These are phyloP conservation scores for Anastrepha ludens DNA, from an alignment of 1,140 invertebrate genomes.

Conservation along the genomic window DNA sequence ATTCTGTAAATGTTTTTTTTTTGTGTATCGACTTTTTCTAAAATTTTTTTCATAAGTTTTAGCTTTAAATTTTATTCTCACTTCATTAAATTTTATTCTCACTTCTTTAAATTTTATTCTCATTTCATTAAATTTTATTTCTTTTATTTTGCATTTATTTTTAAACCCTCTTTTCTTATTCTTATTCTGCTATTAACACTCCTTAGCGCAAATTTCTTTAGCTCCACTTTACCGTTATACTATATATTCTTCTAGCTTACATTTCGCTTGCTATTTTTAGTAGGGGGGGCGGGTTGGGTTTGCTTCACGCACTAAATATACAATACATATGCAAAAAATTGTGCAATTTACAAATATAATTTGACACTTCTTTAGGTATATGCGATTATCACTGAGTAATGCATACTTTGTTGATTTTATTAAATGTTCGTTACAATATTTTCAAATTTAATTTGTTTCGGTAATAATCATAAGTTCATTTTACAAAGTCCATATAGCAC, in stretches of 20 bases:
- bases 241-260: neutral
- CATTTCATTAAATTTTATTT: neutral
- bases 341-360: conserved; percentile 55
- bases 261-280: neutral
- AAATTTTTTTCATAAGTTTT: neutral
- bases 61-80: neutral
- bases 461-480: conserved; percentile 49
- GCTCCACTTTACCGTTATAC: too few species aligned
- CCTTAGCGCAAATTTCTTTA: too few species aligned
- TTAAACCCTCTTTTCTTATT: too few species aligned
- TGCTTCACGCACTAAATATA: conserved; percentile 34
- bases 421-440: neutral
- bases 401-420: conserved; percentile 15
- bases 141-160: too few species aligned
- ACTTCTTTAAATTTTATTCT: neutral
- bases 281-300: neutral
- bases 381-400: neutral
- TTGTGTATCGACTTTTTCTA: neutral
- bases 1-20: too few species aligned
- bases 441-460: conserved; percentile 33
- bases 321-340: conserved; percentile 39
- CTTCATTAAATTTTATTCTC: neutral
- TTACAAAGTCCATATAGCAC: conserved; percentile 49
- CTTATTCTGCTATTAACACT: too few species aligned
- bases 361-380: conserved; percentile 52